A percentile compares a stretch with the other conserved stretches of the same genome.
Conservation (phyloP, 2,888 invertebrate species). For the Oasisia sp. region DNA sequence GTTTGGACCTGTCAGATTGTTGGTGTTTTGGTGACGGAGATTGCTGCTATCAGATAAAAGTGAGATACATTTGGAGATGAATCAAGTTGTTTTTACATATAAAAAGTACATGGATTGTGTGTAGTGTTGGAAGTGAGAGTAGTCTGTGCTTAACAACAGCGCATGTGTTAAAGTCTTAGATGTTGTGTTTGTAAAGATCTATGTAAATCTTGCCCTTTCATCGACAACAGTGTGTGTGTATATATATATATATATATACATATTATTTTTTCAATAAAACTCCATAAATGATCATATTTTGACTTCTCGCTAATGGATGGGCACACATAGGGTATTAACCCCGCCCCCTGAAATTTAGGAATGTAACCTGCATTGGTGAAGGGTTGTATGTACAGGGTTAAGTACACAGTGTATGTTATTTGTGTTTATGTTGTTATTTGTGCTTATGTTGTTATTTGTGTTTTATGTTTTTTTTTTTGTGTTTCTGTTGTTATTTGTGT, state of each 20-base stretch:
- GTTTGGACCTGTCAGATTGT: not conserved
- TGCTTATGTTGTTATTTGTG: not conserved
- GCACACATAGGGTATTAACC: no score
- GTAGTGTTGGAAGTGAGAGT: not conserved
- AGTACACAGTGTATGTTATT: no score
- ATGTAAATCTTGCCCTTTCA: not conserved
- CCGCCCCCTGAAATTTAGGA: no score
- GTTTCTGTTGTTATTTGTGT: no score
- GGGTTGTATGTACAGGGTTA: no score
- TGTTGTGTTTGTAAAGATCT: not conserved
- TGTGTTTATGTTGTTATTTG: no score
- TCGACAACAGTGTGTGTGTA: not conserved
- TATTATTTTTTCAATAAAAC: no score
- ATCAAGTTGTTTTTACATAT: not conserved
- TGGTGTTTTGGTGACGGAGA: not conserved
- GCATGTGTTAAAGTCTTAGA: not conserved
- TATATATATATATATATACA: no score
- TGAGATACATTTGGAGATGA: not conserved
- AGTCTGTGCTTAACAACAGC: not conserved
- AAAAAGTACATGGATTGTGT: not conserved
- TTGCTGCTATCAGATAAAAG: not conserved
- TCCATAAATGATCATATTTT: no score
- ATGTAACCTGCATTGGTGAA: no score
- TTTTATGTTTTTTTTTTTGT: not conserved
- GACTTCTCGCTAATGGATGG: no score